A percentile compares a stretch with the other conserved stretches of the same genome.
Conservation (phyloP, 2,797 vertebrate species). For the Microctenopoma steveboyesi region DNA sequence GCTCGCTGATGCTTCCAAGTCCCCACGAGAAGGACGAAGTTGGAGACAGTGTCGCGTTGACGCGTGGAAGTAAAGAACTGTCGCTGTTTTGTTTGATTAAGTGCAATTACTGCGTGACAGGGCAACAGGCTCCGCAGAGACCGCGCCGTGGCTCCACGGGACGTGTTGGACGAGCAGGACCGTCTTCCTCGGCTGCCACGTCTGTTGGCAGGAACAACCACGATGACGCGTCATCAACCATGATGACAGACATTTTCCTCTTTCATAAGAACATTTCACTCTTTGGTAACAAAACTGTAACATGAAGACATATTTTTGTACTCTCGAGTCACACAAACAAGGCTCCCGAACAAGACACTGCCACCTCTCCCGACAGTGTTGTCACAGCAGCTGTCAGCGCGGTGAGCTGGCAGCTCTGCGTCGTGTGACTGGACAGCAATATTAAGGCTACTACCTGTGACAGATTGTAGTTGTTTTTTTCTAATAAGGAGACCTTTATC, state of each 20-base stretch:
- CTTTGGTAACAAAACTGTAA: conserved; percentile 67
- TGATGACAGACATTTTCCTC: conserved; percentile 42
- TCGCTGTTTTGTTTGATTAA: conserved; percentile 75
- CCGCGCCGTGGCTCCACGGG: conserved; percentile 45
- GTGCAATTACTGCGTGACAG: conserved; percentile 85
- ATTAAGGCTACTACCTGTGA: conserved; percentile 76
- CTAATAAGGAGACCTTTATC: conserved; percentile 82
- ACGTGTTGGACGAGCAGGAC: conserved; percentile 48
- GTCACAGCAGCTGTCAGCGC: conserved; percentile 52
- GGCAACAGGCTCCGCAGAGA: conserved; percentile 43
- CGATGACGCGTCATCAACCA: conserved; percentile 50
- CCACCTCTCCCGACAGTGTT: conserved; percentile 69
- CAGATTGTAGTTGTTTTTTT: conserved; percentile 77
- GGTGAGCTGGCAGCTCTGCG: conserved; percentile 51
- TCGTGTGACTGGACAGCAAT: conserved; percentile 70
- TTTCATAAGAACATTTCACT: neutral
- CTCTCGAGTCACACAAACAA: conserved; percentile 73
- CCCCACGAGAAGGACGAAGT: conserved; percentile 56
- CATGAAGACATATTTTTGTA: conserved; percentile 93
- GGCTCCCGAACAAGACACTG: conserved; percentile 68
- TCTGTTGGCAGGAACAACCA: conserved; percentile 49
- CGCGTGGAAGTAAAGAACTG: conserved; percentile 70
- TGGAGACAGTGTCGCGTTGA: conserved; percentile 59
- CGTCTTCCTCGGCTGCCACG: conserved; percentile 59
- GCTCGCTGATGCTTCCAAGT: conserved; percentile 55